These are phyloP conservation scores for Plestiodon gilberti DNA, from an alignment of 2,113 vertebrate species.

Conservation along the genomic window DNA sequence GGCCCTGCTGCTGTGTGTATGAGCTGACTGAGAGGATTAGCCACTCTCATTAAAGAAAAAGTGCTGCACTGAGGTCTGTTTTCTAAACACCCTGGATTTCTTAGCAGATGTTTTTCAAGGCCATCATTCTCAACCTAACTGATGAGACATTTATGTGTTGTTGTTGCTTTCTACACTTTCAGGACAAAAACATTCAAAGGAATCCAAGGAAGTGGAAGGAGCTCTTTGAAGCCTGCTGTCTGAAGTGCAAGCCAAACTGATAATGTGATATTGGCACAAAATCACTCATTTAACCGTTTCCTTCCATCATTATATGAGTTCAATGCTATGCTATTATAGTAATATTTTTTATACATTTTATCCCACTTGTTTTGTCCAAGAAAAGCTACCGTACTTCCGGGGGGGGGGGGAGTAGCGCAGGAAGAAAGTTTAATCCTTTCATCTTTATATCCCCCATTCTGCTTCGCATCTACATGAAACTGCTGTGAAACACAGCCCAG, in stretches of 20 bases:
- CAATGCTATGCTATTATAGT: neutral
- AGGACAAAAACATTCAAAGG: slow-evolving; percentile 42
- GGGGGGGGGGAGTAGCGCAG: no score
- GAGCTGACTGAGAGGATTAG: slow-evolving; percentile 49
- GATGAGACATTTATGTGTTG: slow-evolving; percentile 24
- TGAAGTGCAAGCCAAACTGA: slow-evolving; percentile 33
- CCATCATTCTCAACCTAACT: slow-evolving; percentile 58
- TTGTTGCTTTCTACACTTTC: slow-evolving; percentile 18
- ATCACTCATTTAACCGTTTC: neutral
- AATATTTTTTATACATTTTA: neutral
- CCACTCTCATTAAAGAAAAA: slow-evolving; percentile 47
- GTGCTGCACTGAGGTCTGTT: slow-evolving; percentile 47
- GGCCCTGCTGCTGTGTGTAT: slow-evolving; percentile 31
- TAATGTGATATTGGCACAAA: slow-evolving; percentile 32
- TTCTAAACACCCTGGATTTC: slow-evolving; percentile 48
- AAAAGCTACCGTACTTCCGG: no score
- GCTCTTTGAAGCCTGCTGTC: slow-evolving; percentile 40
- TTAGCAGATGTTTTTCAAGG: slow-evolving; percentile 51
- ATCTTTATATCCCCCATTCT: no score
- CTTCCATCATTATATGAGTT: neutral
- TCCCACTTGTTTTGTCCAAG: no score
- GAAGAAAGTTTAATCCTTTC: no score
- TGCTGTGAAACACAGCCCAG: no score
- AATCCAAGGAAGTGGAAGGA: slow-evolving; percentile 22
- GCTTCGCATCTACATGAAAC: no score